Evolutionary conservation across 2,888 invertebrate genomes (phyloP), one percentile per base, ranked within the genome.

Genomic region (Pharmacophagus antenor): DNA sequence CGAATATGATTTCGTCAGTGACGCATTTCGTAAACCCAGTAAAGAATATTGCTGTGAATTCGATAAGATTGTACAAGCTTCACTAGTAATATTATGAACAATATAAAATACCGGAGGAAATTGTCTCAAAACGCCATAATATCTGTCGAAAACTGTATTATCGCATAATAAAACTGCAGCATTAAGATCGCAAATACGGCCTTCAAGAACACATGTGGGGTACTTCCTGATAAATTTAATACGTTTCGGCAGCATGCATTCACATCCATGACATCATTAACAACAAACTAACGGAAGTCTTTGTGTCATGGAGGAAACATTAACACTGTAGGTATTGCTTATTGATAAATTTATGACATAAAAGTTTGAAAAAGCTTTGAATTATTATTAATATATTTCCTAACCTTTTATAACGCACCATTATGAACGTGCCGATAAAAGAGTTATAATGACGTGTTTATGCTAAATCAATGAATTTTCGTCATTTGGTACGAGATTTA

Each of bases 281-380:
- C 42, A 60, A 51, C 55, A 55, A 60, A 55, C 10, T n/a, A 53
- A 37, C 60, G 60, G 60, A 60, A 46, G 55, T 60, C 55, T 55
- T 60, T 60, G 60, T 60, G 50, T 46, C 55, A 60, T 60, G 51
- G 50, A 53, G 60, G 60, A 60, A 51, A 60, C 55, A 60, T 60
- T 55, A 60, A 52, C 44, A 55, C 31, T 23, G 46, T 23, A 55
- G 20, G 20, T 44, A 49, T 50, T 17, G 12, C 41, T 21, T 51
- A 48, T 37, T 31, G 42, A 42, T 42, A 15, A 23, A 15, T 52
- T 52, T 47, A 46, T 25, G 17, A 37, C 58, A 47, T 23, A 47
- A 44, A 47, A 51, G 17, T 15, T 37, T 31, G 17, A 4, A 52
- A 57, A 50, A 10, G 17, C 21, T 17, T 23, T 18, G 27, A 42